A percentile compares a stretch with the other conserved stretches of the same genome.
Evolutionary conservation across 2,888 invertebrate species (phyloP).

Genomic region (Busseola fusca): DNA sequence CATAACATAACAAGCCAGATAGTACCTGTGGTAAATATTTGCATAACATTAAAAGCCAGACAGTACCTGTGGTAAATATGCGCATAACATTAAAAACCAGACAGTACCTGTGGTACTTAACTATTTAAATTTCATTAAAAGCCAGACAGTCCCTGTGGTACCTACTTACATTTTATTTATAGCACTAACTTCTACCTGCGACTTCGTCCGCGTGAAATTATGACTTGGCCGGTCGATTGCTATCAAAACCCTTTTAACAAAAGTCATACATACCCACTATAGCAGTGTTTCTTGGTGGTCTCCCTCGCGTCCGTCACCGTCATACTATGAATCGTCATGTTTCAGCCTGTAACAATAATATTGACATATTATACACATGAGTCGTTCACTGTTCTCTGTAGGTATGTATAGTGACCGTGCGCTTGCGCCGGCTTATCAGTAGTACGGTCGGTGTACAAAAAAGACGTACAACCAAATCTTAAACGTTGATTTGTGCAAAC

Average conservation of each 20-base stretch:
- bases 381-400: not conserved
- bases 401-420: not conserved
- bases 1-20: no score
- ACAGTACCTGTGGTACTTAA: no score
- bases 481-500: not conserved
- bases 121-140: no score
- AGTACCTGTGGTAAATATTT: no score
- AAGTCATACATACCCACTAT: conserved; percentile 68
- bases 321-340: conserved; percentile 83
- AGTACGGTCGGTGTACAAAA: not conserved
- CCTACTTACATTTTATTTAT: no score
- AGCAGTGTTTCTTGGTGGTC: conserved; percentile 71
- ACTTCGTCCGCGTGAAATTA: not conserved
- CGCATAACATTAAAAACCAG: no score
- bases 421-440: conserved; percentile 31
- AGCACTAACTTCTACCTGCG: not conserved
- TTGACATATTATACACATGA: conserved; percentile 21
- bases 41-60: no score
- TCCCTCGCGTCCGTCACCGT: conserved; percentile 79
- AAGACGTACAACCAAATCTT: not conserved
- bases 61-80: no score
- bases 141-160: no score
- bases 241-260: not conserved
- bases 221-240: not conserved
- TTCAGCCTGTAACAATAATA: conserved; percentile 58